Evolutionary conservation across 1,140 invertebrate genomes (phyloP), one percentile per base, ranked within the genome.

Genomic region (Helicoverpa armigera): DNA sequence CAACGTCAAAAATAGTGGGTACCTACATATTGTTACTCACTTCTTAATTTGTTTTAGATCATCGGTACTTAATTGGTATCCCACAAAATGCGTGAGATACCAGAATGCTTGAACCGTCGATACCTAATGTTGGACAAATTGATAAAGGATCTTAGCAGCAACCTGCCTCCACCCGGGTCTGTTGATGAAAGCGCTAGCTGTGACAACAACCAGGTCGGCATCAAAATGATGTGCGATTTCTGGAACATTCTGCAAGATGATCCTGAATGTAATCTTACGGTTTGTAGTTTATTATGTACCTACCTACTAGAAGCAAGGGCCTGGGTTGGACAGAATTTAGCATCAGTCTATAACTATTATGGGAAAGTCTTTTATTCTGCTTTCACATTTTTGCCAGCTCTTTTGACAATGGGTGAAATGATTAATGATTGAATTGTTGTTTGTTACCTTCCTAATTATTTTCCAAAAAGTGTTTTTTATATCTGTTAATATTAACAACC

Each of bases 191-290:
- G 12, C 43, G 18, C 63, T 35, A 10, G 29, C 5, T 56, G 50
- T 79, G 53, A 63, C 78, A 10, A 70, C 70, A 81, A 84, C 7
- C 82, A 92, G 4, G 87, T 86, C 2, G 88, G 87, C 18, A 74
- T 93, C 14, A 88, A 86, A 72, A 81, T 94, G 1, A 90, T 94
- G 89, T 93, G 93, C 77, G 81, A 91, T 16, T 92, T 94, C 67
- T 94, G 92, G 93, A 89, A 92, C 51, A 93, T 94, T 81, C 87
- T 94, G 0, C 90, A 94, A 82, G 89, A 93, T 77, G 85, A 93
- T 63, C 92, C 91, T 0, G 83, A 89, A 80, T 86, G 85, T 56
- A 85, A 93, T 82, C 79, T 91, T 7, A 85, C 72, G 77, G 93
- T 92, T 73, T 58, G 65, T 82, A 63, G 72, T 65, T 63, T 10